Percentiles rank a stretch among this genome's conserved stretches.
Evolutionary conservation across 2,797 vertebrate genomes (phyloP).

Genomic region (Rhadinocentrus ornatus): DNA sequence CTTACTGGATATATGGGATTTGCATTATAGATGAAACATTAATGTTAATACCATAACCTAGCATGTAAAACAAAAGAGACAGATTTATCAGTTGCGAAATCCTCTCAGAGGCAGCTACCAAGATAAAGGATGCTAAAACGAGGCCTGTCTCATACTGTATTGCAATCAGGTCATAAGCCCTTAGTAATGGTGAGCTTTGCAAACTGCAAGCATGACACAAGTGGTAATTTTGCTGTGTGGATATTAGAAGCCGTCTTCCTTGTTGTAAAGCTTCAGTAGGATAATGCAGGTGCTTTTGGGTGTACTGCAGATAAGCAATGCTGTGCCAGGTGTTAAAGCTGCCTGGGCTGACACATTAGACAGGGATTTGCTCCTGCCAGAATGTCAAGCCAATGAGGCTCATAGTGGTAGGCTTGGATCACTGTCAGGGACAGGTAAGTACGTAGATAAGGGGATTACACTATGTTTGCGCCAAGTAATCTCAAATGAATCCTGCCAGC

Average conservation of each 20-base stretch:
- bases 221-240: conserved; percentile 49
- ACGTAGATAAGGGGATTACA: conserved; percentile 83
- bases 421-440: conserved; percentile 81
- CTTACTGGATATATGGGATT: too few relatives aligned
- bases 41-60: not conserved
- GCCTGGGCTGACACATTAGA: conserved; percentile 78
- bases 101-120: not conserved
- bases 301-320: conserved; percentile 73
- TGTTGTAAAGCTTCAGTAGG: conserved; percentile 66
- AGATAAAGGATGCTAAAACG: not conserved
- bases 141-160: conserved; percentile 11
- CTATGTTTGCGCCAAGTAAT: conserved; percentile 77
- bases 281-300: conserved; percentile 71
- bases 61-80: not conserved
- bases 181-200: conserved; percentile 23
- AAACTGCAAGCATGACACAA: conserved; percentile 20
- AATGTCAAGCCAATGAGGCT: conserved; percentile 76
- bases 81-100: conserved; percentile 15
- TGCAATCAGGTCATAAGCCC: conserved; percentile 30
- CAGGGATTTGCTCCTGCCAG: conserved; percentile 77
- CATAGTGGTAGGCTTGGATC: conserved; percentile 75
- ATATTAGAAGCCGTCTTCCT: conserved; percentile 62
- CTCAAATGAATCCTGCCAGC: conserved; percentile 79
- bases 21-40: too few relatives aligned
- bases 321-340: conserved; percentile 72